Evolutionary conservation across 2,113 vertebrate species (phyloP).

Genomic region (Malurus melanocephalus): DNA sequence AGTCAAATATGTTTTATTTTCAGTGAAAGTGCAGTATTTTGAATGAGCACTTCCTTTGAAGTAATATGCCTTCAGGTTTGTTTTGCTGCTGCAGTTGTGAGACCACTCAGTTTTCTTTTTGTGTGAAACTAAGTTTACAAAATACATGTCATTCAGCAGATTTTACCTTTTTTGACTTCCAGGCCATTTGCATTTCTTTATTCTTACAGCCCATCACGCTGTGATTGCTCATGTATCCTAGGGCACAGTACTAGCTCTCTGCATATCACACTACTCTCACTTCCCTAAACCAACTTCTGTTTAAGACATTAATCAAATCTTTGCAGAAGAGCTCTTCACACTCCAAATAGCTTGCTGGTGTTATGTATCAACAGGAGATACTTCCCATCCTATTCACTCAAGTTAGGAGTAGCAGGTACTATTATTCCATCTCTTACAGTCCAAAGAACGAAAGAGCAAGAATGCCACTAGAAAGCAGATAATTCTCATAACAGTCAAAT

Average conservation of each 20-base stretch:
- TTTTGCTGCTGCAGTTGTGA: slow-evolving; percentile 1
- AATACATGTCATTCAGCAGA: not conserved
- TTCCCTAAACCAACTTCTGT: not conserved
- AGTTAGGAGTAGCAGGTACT: not conserved
- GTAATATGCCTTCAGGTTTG: not conserved
- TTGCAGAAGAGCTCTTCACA: not conserved
- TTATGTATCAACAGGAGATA: not conserved
- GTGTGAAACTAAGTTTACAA: not conserved
- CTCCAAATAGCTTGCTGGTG: not conserved
- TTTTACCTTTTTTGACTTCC: not conserved
- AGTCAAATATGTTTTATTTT: not conserved
- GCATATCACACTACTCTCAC: not conserved
- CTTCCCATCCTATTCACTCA: not conserved
- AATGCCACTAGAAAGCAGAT: not conserved
- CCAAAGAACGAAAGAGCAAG: not conserved
- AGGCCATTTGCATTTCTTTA: not conserved
- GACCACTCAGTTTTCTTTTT: not conserved
- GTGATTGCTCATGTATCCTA: not conserved
- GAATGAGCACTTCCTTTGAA: not conserved
- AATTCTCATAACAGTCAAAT: not conserved
- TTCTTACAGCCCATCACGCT: not conserved
- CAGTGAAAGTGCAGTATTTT: not conserved
- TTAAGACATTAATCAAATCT: not conserved
- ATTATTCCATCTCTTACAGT: not conserved
- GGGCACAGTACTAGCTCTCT: not conserved